Evolutionary conservation across 2,888 invertebrate species (phyloP).

Genomic region (Drosophila kambysellisi): DNA sequence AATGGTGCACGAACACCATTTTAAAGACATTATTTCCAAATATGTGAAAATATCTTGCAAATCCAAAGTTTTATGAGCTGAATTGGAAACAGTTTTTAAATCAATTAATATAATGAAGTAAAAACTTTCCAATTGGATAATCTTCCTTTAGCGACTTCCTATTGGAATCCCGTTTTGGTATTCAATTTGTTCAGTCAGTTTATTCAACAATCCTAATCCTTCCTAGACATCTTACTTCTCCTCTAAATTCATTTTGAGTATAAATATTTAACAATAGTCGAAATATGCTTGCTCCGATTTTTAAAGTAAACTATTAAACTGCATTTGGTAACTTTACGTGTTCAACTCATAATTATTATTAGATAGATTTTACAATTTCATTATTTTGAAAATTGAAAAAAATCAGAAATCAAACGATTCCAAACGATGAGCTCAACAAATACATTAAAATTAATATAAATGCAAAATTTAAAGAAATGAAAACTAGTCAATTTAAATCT

Average conservation of each 20-base stretch:
- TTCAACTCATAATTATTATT: background rate
- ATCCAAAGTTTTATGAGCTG: background rate
- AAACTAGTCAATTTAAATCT: background rate
- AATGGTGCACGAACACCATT: conserved; percentile 10
- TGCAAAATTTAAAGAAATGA: background rate
- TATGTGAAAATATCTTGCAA: background rate
- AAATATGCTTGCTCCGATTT: background rate
- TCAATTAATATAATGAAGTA: too few species aligned
- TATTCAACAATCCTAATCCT: background rate
- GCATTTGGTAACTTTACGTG: background rate
- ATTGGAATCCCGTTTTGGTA: background rate
- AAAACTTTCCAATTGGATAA: background rate
- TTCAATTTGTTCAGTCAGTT: background rate
- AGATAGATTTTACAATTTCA: background rate
- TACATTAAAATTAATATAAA: background rate
- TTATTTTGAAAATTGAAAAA: background rate
- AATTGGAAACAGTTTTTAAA: background rate
- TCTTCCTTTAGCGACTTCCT: background rate
- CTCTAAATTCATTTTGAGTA: background rate
- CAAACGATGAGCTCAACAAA: background rate
- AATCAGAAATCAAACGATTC: background rate
- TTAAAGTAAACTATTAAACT: background rate
- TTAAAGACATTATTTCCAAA: background rate
- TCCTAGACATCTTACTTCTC: background rate
- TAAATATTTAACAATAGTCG: background rate